Conservation (phyloP, 2,888 invertebrate genomes). For the Pristionchus japonicus region DNA sequence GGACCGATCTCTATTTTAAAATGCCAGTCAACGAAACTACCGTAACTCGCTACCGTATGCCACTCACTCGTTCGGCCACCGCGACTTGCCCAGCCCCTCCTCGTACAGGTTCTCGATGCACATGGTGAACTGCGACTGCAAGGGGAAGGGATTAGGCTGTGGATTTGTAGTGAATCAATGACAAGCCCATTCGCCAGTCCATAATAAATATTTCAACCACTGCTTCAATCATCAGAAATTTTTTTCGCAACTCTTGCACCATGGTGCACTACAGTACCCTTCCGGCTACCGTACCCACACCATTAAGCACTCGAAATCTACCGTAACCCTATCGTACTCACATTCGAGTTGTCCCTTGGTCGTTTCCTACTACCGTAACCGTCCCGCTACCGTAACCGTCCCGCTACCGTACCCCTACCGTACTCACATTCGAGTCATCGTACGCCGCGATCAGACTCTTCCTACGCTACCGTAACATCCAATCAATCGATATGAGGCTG, state of each 20-base stretch:
- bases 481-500: too few relatives aligned
- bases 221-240: too few relatives aligned
- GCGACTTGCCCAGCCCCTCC: background rate
- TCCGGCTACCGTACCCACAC: background rate
- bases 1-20: background rate
- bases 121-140: slow-evolving; percentile 69
- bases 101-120: slow-evolving; percentile 58
- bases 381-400: background rate
- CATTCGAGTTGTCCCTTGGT: slow-evolving; percentile 67
- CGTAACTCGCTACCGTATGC: background rate
- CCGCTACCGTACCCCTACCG: background rate
- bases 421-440: slow-evolving; percentile 66
- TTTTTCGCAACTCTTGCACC: too few relatives aligned
- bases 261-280: too few relatives aligned
- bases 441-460: slow-evolving; percentile 68
- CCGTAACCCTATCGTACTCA: slow-evolving; percentile 48
- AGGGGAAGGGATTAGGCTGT: background rate
- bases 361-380: slow-evolving; percentile 54
- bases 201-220: too few relatives aligned
- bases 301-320: background rate
- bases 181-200: too few relatives aligned
- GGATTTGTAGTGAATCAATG: background rate
- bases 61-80: slow-evolving; percentile 62
- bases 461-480: too few relatives aligned
- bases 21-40: background rate